These are phyloP conservation scores for Tetragnatha versicolor DNA, from an alignment of 1,140 invertebrate genomes.

Conservation along the genomic window DNA sequence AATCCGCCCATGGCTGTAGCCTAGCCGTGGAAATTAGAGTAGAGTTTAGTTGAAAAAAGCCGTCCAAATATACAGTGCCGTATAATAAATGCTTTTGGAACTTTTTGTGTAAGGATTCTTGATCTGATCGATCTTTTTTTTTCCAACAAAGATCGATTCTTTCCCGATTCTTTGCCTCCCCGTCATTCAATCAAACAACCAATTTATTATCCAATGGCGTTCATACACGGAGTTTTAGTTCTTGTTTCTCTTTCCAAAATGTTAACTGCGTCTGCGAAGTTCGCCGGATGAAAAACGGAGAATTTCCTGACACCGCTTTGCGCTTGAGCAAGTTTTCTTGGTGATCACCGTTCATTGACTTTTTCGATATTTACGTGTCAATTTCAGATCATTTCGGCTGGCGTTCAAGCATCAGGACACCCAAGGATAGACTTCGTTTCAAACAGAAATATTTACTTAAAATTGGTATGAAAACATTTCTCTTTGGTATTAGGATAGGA, in stretches of 20 bases:
- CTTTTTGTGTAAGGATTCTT: no score
- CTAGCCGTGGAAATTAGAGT: no score
- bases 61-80: no score
- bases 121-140: no score
- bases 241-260: neutral
- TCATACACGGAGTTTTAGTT: neutral
- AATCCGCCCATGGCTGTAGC: no score
- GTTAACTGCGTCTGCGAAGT: neutral
- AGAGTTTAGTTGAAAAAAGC: no score
- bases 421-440: neutral
- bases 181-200: no score
- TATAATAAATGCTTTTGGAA: no score
- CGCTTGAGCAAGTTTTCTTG: neutral
- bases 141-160: no score
- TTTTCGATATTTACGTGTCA: slow-evolving; percentile 27
- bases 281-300: neutral
- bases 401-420: neutral
- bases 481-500: neutral
- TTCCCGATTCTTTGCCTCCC: no score
- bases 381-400: neutral
- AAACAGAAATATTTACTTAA: neutral
- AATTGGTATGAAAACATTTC: neutral
- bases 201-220: no score
- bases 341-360: slow-evolving; percentile 18
- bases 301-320: slow-evolving; percentile 27